A percentile compares a stretch with the other conserved stretches of the same genome.
These are phyloP conservation scores for Cecropterus lyciades DNA, from an alignment of 1,140 invertebrate species.

Conservation along the genomic window DNA sequence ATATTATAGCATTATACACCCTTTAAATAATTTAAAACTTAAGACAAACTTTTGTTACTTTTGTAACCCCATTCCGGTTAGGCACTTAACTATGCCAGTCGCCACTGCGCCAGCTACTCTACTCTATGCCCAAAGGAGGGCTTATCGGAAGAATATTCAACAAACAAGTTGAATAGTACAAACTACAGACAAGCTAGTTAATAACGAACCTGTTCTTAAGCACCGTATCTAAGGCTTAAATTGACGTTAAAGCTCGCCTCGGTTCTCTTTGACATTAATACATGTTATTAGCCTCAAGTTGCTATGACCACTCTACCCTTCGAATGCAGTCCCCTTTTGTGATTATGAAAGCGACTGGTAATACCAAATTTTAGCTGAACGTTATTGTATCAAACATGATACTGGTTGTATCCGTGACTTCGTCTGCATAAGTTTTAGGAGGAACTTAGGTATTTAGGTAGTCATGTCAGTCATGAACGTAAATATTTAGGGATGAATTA, in stretches of 20 bases:
- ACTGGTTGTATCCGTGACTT: too few species aligned
- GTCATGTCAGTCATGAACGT: too few species aligned
- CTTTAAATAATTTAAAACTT: too few species aligned
- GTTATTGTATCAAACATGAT: not conserved
- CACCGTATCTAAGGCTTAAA: slow-evolving; percentile 25
- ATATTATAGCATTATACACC: too few species aligned
- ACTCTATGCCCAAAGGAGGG: slow-evolving; percentile 17
- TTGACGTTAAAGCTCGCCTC: slow-evolving; percentile 30
- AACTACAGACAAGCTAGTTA: slow-evolving; percentile 13
- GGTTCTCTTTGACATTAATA: slow-evolving; percentile 31
- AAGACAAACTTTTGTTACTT: too few species aligned
- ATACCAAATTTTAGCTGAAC: slow-evolving; percentile 3
- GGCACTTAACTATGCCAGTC: not conserved
- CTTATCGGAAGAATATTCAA: slow-evolving; percentile 32
- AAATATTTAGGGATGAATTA: too few species aligned
- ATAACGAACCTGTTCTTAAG: slow-evolving; percentile 29
- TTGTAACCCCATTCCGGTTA: too few species aligned
- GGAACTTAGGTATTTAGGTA: too few species aligned
- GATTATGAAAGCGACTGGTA: slow-evolving; percentile 4
- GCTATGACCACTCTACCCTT: slow-evolving; percentile 8
- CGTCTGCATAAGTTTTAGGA: too few species aligned
- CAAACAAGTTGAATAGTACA: slow-evolving; percentile 19
- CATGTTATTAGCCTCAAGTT: slow-evolving; percentile 28
- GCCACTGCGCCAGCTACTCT: slow-evolving; percentile 12
- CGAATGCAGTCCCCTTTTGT: slow-evolving; percentile 30